Percentiles rank a stretch among this genome's conserved stretches.
These are phyloP conservation scores for Lasiurus cinereus DNA, from an alignment of 2,113 vertebrate species.

Conservation along the genomic window DNA sequence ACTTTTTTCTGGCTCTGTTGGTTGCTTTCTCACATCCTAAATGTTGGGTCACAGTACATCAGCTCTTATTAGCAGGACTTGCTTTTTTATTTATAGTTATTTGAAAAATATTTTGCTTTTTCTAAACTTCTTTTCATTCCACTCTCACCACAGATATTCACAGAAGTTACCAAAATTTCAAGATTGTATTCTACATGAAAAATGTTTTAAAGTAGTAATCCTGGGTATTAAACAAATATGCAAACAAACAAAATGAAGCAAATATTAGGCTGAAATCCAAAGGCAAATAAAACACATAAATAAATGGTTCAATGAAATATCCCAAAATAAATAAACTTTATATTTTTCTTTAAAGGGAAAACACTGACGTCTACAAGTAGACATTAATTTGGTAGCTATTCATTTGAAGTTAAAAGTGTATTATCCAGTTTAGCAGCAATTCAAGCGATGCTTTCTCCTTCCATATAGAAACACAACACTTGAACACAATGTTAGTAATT, in stretches of 20 bases:
- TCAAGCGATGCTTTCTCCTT: conserved; percentile 49
- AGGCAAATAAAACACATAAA: conserved; percentile 2
- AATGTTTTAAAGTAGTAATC: conserved; percentile 1
- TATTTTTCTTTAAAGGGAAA: not conserved
- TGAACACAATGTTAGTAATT: conserved; percentile 29
- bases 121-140: not conserved
- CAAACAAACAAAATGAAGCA: not conserved
- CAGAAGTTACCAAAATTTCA: not conserved
- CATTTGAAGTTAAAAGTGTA: not conserved
- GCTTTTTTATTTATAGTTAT: not conserved
- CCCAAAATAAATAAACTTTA: not conserved
- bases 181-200: not conserved
- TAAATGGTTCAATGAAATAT: conserved; percentile 18
- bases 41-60: not conserved
- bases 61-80: not conserved
- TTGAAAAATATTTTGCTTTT: not conserved
- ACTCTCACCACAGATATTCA: not conserved
- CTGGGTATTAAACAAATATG: not conserved
- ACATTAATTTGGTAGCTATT: not conserved
- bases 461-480: conserved; percentile 5
- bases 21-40: not conserved
- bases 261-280: not conserved
- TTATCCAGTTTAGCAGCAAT: not conserved
- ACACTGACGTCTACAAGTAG: not conserved
- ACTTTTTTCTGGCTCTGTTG: not conserved